Evolutionary conservation across 2,113 vertebrate species (phyloP).

Genomic region (Oryzias celebensis): DNA sequence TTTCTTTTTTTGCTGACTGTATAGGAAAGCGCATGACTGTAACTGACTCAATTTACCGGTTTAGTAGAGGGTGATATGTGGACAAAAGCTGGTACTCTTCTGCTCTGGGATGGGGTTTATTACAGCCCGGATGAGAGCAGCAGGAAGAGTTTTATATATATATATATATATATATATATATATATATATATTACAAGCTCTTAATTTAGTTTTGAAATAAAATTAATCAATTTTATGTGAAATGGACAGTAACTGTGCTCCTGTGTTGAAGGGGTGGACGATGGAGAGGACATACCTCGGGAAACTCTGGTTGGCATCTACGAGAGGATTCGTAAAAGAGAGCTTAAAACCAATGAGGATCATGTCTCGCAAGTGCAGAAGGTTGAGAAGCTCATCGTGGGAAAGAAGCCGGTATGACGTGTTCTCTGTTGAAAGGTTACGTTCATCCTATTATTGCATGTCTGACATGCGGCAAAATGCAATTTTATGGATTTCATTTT

Average conservation of each 20-base stretch:
- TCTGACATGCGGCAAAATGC: background rate
- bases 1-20: background rate
- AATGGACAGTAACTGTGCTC: background rate
- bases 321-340: conserved; percentile 94
- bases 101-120: too few species aligned
- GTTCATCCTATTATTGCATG: conserved; percentile 4
- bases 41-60: background rate
- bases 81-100: too few species aligned
- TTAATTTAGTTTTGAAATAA: background rate
- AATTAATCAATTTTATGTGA: background rate
- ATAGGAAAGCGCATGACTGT: background rate
- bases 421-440: background rate
- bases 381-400: conserved; percentile 97
- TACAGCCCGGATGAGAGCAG: too few species aligned
- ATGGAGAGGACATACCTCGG: conserved; percentile 94
- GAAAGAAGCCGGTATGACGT: conserved; percentile 92
- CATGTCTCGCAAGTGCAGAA: conserved; percentile 98
- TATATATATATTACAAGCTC: too few species aligned
- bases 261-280: conserved; percentile 86
- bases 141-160: too few species aligned
- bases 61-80: too few species aligned
- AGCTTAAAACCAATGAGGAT: conserved; percentile 96
- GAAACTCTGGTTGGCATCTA: conserved; percentile 96
- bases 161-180: too few species aligned
- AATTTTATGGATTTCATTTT: background rate